These are phyloP conservation scores for Drosophila maculinotata DNA, from an alignment of 2,888 invertebrate species.

Conservation along the genomic window DNA sequence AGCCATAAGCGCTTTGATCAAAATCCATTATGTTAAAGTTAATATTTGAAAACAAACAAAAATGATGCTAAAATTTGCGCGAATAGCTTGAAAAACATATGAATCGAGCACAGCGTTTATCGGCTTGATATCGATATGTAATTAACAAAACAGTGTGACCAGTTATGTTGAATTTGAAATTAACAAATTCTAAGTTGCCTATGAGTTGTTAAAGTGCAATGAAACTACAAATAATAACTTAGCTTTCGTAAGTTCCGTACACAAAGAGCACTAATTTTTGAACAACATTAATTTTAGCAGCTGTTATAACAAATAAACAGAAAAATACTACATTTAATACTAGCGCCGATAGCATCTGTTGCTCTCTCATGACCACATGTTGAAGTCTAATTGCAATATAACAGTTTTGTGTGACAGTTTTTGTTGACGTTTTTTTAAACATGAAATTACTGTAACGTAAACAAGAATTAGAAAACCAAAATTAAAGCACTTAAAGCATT, in stretches of 20 bases:
- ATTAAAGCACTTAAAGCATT: neutral
- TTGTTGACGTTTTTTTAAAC: neutral
- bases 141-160: conserved; percentile 16
- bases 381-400: neutral
- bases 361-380: conserved; percentile 13
- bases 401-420: neutral
- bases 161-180: neutral
- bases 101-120: conserved; percentile 12
- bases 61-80: conserved; percentile 42
- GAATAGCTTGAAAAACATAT: neutral
- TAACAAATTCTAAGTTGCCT: neutral
- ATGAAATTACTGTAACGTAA: conserved; percentile 4
- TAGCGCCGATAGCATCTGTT: neutral
- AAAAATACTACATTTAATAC: conserved; percentile 7
- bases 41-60: conserved; percentile 1
- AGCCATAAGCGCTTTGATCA: conserved; percentile 36
- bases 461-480: neutral
- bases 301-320: neutral
- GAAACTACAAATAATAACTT: neutral
- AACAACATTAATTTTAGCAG: neutral
- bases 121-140: conserved; percentile 20
- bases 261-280: neutral
- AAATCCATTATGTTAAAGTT: conserved; percentile 51
- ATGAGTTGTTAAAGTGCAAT: conserved; percentile 1
- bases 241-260: neutral